Conservation (phyloP, 2,888 invertebrate species). For the Melieria crassipennis region DNA sequence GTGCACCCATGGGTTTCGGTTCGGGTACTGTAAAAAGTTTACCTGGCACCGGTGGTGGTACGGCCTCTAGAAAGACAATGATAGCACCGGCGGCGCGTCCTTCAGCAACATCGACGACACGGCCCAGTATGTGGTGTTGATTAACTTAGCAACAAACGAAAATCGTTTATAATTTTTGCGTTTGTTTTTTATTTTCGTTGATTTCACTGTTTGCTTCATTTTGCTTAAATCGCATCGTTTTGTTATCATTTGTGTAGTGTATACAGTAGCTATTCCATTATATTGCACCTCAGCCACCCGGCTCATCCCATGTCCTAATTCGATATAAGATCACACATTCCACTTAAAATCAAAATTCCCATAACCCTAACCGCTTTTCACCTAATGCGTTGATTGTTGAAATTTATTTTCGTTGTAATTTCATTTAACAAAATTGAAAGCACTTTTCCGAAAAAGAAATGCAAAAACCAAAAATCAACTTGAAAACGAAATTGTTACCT, state of each 20-base stretch:
- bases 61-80: constrained; percentile 55
- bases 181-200: constrained; percentile 8
- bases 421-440: constrained; percentile 55
- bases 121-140: constrained; percentile 60
- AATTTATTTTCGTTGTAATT: constrained; percentile 19
- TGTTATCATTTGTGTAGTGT: background rate
- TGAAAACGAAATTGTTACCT: constrained; percentile 28
- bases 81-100: constrained; percentile 47
- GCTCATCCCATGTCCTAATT: background rate
- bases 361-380: background rate
- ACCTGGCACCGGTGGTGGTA: constrained; percentile 57
- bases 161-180: constrained; percentile 19
- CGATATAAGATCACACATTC: background rate
- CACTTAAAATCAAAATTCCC: constrained; percentile 12
- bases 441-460: constrained; percentile 44
- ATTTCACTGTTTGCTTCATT: background rate
- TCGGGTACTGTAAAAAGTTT: constrained; percentile 61
- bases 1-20: constrained; percentile 85
- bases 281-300: background rate
- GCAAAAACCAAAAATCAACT: background rate
- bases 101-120: constrained; percentile 53
- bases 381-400: constrained; percentile 9
- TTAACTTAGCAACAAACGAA: constrained; percentile 7
- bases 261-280: background rate
- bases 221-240: constrained; percentile 8